Percentiles rank a stretch among this genome's conserved stretches.
These are phyloP conservation scores for Gopherus flavomarginatus DNA, from an alignment of 2,113 vertebrate species.

Conservation along the genomic window DNA sequence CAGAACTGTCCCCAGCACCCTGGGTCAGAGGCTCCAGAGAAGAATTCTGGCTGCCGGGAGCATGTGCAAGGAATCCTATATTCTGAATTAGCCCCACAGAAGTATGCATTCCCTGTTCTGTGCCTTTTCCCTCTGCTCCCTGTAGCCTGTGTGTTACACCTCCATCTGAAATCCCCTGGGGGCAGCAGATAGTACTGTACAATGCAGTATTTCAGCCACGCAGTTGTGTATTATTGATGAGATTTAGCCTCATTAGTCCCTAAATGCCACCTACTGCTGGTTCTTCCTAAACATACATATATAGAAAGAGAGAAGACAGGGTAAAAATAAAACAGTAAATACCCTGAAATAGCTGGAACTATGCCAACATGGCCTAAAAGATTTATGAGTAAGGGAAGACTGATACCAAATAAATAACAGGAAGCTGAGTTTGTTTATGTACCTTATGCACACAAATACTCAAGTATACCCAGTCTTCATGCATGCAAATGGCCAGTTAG, in stretches of 20 bases:
- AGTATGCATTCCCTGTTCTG: neutral
- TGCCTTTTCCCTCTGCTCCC: neutral
- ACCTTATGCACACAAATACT: neutral
- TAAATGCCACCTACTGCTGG: neutral
- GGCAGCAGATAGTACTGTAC: neutral
- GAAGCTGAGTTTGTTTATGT: neutral
- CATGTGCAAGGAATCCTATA: neutral
- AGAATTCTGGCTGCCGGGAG: neutral
- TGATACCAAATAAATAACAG: neutral
- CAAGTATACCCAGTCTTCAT: neutral
- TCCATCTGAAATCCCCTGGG: neutral
- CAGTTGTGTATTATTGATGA: neutral
- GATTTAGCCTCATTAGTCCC: neutral
- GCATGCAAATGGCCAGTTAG: neutral
- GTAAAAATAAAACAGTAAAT: neutral
- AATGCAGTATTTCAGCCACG: neutral
- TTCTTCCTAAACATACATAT: neutral
- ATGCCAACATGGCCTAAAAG: neutral
- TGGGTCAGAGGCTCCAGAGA: no score
- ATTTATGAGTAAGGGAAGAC: neutral
- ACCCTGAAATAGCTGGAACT: neutral
- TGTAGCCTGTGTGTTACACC: neutral
- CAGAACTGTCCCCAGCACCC: neutral
- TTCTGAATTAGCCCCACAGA: neutral
- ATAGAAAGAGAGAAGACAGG: neutral